Base-by-base conservation (phyloP, 2,113 vertebrate genomes). In the Tetraodon nigroviridis region DNA sequence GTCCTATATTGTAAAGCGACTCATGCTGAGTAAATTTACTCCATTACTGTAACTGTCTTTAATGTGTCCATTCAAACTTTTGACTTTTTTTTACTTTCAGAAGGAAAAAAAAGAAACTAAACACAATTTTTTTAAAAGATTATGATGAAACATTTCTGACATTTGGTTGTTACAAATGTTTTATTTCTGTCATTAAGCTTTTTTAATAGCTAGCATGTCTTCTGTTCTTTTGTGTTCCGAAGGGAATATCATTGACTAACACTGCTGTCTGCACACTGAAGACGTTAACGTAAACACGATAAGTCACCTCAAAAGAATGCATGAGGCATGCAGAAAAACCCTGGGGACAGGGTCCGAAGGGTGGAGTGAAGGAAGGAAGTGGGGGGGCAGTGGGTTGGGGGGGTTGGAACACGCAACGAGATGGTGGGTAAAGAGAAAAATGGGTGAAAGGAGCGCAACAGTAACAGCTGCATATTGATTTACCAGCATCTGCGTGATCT, bases 301-400 rank as follows among this genome's bases (percentile, higher is more conserved):
- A 56, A 87, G 86, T 88, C 87, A 89, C 73, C 4, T 63, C 72
- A 58, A 70, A 86, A 81, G 87, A 90, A 90, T 90, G 87, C 71
- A 68, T 70, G 73, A 87, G 82, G 82, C 79, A 82, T 4, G 68
- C 77, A 68, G 66, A 69, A 75, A 77, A 66, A 18, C 73, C 69
- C 66, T 49, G 56, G 73, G 75, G 79, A 76, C 60, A 59, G 66
- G 55, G 61, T 74, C 73, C 44, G 75, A 69, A 61, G 55, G 70
- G 72, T 72, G 70, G 70, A 56, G 64, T 32, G 51, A 57, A 63
- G 49, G 55, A 58, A 66, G 62, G 51, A 75, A 58, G 60, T 62
- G 65, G 19, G 10, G 44, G 18, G 19, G 27, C 14, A 4, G 17
- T 3, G 24, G 5, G 46, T 60, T 49, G 63, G 42, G 44, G 53